These are phyloP conservation scores for Periophthalmus modestus DNA, from an alignment of 2,113 vertebrate species.

Conservation along the genomic window DNA sequence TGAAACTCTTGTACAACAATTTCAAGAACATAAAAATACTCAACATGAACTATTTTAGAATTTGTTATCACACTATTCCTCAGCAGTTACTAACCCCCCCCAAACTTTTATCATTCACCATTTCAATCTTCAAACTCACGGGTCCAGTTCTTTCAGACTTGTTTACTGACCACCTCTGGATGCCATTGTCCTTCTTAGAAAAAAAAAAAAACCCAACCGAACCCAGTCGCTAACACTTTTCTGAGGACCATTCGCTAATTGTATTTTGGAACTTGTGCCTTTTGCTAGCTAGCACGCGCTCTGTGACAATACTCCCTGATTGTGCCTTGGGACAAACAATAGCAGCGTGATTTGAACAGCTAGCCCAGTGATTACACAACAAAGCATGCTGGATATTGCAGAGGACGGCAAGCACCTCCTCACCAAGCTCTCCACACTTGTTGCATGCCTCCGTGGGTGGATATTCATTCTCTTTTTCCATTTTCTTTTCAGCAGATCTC, in stretches of 20 bases:
- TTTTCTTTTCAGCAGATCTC: not conserved
- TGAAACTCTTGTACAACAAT: not conserved
- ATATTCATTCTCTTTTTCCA: constrained; percentile 3
- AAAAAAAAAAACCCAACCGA: constrained; percentile 11
- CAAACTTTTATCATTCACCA: not conserved
- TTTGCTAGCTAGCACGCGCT: constrained; percentile 28
- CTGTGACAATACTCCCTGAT: constrained; percentile 62
- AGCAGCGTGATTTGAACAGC: constrained; percentile 54
- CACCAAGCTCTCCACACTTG: constrained; percentile 16
- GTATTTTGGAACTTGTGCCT: constrained; percentile 12
- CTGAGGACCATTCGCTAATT: constrained; percentile 45
- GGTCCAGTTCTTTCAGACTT: not conserved
- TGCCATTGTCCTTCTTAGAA: constrained; percentile 16
- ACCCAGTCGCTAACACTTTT: constrained; percentile 10
- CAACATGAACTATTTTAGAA: not conserved
- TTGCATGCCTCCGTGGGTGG: constrained; percentile 23
- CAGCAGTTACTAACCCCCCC: not conserved
- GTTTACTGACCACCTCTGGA: not conserved
- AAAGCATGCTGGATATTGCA: constrained; percentile 30
- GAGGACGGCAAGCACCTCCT: constrained; percentile 29
- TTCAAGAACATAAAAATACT: not conserved
- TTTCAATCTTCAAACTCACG: not conserved
- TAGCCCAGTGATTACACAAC: constrained; percentile 50
- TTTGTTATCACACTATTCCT: not conserved
- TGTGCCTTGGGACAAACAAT: constrained; percentile 66